Evolutionary conservation across 2,888 invertebrate species (phyloP).

Genomic region (Noctua fimbriata): DNA sequence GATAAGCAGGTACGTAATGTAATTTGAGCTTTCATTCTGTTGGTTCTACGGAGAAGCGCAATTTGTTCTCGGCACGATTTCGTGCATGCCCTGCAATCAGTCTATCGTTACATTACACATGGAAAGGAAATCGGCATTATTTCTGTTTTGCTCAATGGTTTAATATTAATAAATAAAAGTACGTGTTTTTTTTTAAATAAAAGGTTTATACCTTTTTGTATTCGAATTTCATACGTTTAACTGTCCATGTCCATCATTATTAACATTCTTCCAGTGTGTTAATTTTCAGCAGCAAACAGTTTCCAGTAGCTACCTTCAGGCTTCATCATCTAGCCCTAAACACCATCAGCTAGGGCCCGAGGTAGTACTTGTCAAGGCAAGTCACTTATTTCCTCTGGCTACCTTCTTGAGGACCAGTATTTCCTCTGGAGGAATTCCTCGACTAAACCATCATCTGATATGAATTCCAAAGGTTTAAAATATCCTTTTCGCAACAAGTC

Average conservation of each 20-base stretch:
- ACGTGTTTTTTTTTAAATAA: neutral
- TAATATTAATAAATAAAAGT: neutral
- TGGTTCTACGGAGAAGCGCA: neutral
- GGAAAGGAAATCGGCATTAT: neutral
- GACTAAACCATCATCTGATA: too few relatives aligned
- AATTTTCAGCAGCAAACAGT: neutral
- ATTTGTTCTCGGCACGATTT: neutral
- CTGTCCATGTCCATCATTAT: neutral
- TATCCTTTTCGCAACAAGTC: neutral
- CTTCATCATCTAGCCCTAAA: neutral
- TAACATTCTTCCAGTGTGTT: neutral
- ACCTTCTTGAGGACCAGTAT: too few relatives aligned
- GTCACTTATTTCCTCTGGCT: too few relatives aligned
- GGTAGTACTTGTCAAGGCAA: neutral
- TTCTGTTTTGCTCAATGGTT: neutral
- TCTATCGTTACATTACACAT: neutral
- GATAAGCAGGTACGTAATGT: slow-evolving; percentile 9
- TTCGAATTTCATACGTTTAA: neutral
- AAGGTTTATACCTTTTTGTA: neutral
- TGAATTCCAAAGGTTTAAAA: neutral
- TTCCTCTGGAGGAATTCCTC: too few relatives aligned
- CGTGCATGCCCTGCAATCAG: neutral
- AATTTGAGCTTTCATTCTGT: slow-evolving; percentile 22
- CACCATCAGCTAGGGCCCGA: neutral
- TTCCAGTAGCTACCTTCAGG: neutral